phyloP scores from a whole-genome alignment of 2,888 invertebrate species.

The Ligdia adustata region DNA sequence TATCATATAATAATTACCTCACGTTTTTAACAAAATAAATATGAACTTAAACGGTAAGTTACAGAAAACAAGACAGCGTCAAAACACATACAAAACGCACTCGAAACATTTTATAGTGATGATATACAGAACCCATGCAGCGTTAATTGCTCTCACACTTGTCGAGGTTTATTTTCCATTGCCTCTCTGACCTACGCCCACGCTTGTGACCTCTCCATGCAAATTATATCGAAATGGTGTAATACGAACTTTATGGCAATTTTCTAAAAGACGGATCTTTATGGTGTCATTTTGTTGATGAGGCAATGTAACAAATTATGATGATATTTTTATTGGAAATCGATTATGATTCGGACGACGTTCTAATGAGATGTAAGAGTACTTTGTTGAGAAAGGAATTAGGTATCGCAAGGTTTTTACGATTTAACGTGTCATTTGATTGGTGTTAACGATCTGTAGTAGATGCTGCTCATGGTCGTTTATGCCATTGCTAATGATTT shows the following conservation, averaged over 20 bases:
- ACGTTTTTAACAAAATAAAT: too few species aligned
- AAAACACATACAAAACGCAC: neutral
- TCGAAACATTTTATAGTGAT: neutral
- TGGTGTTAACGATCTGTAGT: too few species aligned
- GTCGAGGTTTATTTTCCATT: conserved; percentile 30
- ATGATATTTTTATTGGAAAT: conserved; percentile 19
- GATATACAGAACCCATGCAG: conserved; percentile 10
- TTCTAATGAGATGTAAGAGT: neutral
- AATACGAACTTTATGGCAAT: conserved; percentile 37
- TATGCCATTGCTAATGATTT: too few species aligned
- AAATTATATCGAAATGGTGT: conserved; percentile 41
- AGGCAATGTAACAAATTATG: conserved; percentile 21
- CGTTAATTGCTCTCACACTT: conserved; percentile 13
- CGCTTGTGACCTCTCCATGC: conserved; percentile 50
- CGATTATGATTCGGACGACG: conserved; percentile 13
- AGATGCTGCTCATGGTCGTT: too few species aligned
- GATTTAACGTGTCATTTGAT: too few species aligned
- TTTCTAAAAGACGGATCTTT: conserved; percentile 35
- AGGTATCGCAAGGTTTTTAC: too few species aligned
- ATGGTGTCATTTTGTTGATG: conserved; percentile 31
- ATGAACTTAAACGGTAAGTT: too few species aligned
- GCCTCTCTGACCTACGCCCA: conserved; percentile 49
- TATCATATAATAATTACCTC: too few species aligned
- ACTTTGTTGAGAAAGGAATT: too few species aligned
- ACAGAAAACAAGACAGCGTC: too few species aligned